These are phyloP conservation scores for Chaunax sp. DNA, from an alignment of 2,797 vertebrate species.

Conservation along the genomic window DNA sequence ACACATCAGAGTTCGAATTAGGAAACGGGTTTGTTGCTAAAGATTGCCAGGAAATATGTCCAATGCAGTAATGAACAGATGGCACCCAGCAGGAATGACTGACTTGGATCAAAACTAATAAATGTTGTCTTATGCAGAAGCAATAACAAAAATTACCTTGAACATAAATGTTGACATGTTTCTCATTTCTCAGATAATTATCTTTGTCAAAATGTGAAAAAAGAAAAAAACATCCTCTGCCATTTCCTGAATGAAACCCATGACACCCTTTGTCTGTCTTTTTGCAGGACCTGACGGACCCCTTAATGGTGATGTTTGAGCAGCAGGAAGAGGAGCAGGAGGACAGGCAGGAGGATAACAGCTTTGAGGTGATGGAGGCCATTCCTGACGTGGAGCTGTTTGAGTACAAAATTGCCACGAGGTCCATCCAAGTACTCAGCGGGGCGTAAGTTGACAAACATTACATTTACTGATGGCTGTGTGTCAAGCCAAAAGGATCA, in stretches of 20 bases:
- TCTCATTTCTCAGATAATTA: neutral
- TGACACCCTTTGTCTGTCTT: neutral
- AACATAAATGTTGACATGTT: neutral
- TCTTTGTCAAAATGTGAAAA: neutral
- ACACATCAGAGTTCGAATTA: too few species aligned
- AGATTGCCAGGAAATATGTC: too few species aligned
- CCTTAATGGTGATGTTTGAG: conserved; percentile 87
- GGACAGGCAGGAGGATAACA: conserved; percentile 78
- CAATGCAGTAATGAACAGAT: too few species aligned
- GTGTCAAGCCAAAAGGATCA: neutral
- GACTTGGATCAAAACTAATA: too few species aligned
- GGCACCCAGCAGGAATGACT: too few species aligned
- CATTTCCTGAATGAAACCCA: too few species aligned
- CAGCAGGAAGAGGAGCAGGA: conserved; percentile 84
- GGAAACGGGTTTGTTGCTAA: too few species aligned
- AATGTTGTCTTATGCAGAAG: too few species aligned
- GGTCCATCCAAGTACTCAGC: conserved; percentile 90
- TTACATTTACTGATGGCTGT: too few species aligned
- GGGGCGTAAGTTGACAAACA: conserved; percentile 87
- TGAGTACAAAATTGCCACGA: conserved; percentile 78
- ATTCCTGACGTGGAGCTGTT: conserved; percentile 88
- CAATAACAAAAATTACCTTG: too few species aligned
- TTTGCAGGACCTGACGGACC: conserved; percentile 89
- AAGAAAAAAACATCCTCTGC: too few species aligned
- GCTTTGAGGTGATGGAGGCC: conserved; percentile 89